These are phyloP conservation scores for Erinaceus europaeus DNA, from an alignment of 2,113 vertebrate species.

Conservation along the genomic window DNA sequence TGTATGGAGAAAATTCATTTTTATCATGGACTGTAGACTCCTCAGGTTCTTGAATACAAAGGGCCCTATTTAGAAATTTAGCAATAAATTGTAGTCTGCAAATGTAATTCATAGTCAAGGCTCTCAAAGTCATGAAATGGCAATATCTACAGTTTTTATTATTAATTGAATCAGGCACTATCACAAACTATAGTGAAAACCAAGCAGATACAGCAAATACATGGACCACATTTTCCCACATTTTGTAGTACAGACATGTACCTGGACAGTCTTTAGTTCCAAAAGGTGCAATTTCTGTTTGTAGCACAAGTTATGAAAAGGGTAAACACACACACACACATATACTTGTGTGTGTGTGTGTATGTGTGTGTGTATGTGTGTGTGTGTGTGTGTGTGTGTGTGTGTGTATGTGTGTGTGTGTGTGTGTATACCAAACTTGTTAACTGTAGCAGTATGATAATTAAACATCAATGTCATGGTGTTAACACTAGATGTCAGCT, in stretches of 20 bases:
- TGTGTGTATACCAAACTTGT: neutral
- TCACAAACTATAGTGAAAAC: slow-evolving; percentile 77
- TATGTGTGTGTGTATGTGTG: too few relatives aligned
- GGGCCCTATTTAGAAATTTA: slow-evolving; percentile 82
- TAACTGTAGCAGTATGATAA: neutral
- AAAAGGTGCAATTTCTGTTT: slow-evolving; percentile 60
- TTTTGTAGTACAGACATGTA: slow-evolving; percentile 41
- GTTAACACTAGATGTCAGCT: neutral
- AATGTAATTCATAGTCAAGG: slow-evolving; percentile 84
- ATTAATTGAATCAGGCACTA: slow-evolving; percentile 81
- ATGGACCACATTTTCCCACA: slow-evolving; percentile 54
- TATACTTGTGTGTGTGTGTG: neutral
- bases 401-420: too few relatives aligned
- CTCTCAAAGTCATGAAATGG: slow-evolving; percentile 81
- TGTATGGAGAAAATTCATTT: slow-evolving; percentile 63
- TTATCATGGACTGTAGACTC: slow-evolving; percentile 69
- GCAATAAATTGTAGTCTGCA: slow-evolving; percentile 82
- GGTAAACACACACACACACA: neutral
- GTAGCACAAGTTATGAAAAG: slow-evolving; percentile 43
- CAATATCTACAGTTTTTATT: slow-evolving; percentile 80
- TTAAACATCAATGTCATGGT: neutral
- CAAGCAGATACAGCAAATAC: slow-evolving; percentile 69
- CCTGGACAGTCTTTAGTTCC: slow-evolving; percentile 10
- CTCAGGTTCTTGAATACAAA: slow-evolving; percentile 81
- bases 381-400: too few relatives aligned